phyloP scores from a whole-genome alignment of 1,140 invertebrate species.

The Periplaneta americana region DNA sequence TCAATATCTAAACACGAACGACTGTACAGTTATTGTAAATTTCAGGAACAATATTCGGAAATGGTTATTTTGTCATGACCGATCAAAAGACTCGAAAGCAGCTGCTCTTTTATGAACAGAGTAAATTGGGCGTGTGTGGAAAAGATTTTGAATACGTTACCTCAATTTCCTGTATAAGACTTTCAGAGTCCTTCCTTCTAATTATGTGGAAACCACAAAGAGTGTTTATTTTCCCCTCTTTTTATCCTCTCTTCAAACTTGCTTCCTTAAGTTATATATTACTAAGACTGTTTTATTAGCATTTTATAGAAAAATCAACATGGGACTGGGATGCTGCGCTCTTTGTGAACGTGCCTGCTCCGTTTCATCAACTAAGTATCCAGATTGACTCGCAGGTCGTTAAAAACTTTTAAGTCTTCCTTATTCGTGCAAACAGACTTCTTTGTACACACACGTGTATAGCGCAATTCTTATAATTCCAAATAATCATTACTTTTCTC shows the following conservation, averaged over 20 bases:
- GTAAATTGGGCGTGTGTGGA: not conserved
- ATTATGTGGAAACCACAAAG: not conserved
- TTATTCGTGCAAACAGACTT: not conserved
- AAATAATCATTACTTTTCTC: not conserved
- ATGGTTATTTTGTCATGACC: not conserved
- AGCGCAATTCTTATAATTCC: not conserved
- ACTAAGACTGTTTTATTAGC: not conserved
- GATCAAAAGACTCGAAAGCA: not conserved
- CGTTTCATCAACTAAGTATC: not conserved
- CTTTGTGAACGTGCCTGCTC: not conserved
- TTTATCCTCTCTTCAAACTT: not conserved
- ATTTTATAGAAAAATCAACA: not conserved
- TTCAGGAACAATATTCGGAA: not conserved
- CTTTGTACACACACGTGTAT: not conserved
- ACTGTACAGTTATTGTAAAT: too few species aligned
- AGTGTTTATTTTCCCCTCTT: not conserved
- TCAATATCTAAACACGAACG: too few species aligned
- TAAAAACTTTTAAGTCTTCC: not conserved
- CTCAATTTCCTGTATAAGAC: not conserved
- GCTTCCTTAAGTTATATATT: not conserved
- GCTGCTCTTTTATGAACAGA: not conserved
- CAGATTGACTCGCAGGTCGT: not conserved
- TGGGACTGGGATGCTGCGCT: not conserved
- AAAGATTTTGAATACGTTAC: not conserved
- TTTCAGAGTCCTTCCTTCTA: not conserved